Conservation (phyloP, 2,113 vertebrate genomes). For the Pelecanoides urinatrix region DNA sequence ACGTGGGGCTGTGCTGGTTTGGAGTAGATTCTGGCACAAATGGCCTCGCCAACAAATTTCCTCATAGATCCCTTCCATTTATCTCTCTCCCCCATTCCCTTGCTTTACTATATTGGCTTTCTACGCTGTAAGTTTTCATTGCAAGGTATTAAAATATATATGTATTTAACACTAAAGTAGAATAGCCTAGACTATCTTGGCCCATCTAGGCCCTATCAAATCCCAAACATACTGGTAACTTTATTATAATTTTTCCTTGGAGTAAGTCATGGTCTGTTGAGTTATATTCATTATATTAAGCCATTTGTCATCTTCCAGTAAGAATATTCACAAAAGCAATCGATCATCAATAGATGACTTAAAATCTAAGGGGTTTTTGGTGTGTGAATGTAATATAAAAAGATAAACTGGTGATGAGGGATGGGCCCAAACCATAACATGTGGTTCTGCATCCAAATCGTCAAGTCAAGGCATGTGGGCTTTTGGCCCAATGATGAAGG, state of each 20-base stretch:
- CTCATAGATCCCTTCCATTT: neutral
- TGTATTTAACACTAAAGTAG: neutral
- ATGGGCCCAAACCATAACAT: neutral
- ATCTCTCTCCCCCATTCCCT: neutral
- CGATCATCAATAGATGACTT: neutral
- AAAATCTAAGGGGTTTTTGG: neutral
- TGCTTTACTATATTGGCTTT: neutral
- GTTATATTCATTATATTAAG: neutral
- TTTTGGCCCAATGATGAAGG: neutral
- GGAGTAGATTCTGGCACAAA: neutral
- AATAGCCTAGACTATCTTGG: neutral
- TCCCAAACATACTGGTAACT: neutral
- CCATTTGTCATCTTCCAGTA: constrained; percentile 16
- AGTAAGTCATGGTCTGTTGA: neutral
- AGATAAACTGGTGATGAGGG: constrained; percentile 2
- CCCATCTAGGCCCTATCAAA: neutral
- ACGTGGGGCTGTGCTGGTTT: neutral
- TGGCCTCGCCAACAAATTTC: neutral
- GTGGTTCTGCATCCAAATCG: neutral
- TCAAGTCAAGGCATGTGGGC: neutral
- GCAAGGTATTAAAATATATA: neutral
- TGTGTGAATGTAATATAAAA: neutral
- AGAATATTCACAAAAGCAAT: neutral
- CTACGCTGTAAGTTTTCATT: neutral
- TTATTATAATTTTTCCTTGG: neutral